Evolutionary conservation across 2,888 invertebrate genomes (phyloP).

Genomic region (Bimastos eiseni): DNA sequence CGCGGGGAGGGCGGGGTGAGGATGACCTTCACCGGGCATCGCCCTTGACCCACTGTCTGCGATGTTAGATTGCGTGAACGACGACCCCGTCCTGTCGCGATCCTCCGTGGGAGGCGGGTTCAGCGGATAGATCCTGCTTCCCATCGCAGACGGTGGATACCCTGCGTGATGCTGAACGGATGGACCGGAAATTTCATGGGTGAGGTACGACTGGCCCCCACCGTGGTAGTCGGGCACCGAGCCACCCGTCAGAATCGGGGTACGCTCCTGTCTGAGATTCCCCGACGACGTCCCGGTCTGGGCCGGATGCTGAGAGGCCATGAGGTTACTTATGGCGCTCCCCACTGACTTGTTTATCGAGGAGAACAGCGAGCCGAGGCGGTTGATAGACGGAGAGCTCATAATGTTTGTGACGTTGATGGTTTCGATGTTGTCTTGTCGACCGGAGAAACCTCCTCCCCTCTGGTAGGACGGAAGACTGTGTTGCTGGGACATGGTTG

Average conservation of each 20-base stretch:
- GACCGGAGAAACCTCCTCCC: background rate
- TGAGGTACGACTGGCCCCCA: background rate
- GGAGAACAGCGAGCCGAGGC: constrained; percentile 42
- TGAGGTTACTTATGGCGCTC: constrained; percentile 44
- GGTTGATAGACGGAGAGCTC: constrained; percentile 37
- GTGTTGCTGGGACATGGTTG: background rate
- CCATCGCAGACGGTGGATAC: background rate
- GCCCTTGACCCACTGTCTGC: background rate
- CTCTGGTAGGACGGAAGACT: background rate
- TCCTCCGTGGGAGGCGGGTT: background rate
- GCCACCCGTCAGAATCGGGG: background rate
- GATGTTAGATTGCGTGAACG: background rate
- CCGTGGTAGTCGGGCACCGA: background rate
- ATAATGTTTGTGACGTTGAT: constrained; percentile 41
- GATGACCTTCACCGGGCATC: background rate
- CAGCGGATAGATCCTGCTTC: background rate
- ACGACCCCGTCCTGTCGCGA: background rate
- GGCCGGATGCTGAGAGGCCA: constrained; percentile 34
- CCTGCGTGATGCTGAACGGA: background rate
- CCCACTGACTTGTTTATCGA: constrained; percentile 45
- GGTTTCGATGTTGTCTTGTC: constrained; percentile 34
- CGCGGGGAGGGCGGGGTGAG: background rate
- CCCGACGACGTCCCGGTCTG: too few species aligned
- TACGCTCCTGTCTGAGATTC: constrained; percentile 8
- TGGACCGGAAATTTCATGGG: background rate